Evolutionary conservation across 1,140 invertebrate species (phyloP).

Genomic region (Halesus radiatus): DNA sequence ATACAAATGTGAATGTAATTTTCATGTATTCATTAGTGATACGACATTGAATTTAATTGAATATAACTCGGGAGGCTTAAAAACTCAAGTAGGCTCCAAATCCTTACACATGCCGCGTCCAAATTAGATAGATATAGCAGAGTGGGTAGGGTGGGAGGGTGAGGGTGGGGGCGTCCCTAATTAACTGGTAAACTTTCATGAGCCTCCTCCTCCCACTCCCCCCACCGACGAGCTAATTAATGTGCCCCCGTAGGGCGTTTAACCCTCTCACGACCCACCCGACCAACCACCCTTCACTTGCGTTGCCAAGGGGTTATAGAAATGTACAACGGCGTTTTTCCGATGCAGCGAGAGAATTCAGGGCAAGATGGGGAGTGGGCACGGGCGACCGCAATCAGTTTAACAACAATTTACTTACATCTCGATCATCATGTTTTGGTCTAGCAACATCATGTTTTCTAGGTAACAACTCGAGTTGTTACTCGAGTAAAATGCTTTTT

Average conservation of each 20-base stretch:
- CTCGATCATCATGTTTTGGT: too few relatives aligned
- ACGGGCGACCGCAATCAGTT: background rate
- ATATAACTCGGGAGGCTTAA: slow-evolving; percentile 56
- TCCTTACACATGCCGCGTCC: slow-evolving; percentile 56
- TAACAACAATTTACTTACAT: too few relatives aligned
- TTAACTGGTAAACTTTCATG: slow-evolving; percentile 71
- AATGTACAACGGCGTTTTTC: slow-evolving; percentile 5
- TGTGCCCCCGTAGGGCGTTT: slow-evolving; percentile 64
- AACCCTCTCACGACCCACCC: slow-evolving; percentile 60
- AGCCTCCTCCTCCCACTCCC: slow-evolving; percentile 57
- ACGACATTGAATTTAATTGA: slow-evolving; percentile 53
- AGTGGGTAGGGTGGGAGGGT: slow-evolving; percentile 50
- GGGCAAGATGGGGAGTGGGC: background rate
- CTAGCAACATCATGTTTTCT: too few relatives aligned
- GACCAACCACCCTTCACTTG: slow-evolving; percentile 18
- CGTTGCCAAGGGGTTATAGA: slow-evolving; percentile 10
- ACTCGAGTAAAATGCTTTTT: too few relatives aligned
- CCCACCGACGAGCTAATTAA: slow-evolving; percentile 65
- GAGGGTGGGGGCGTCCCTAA: slow-evolving; percentile 63
- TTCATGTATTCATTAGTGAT: slow-evolving; percentile 46
- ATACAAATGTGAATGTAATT: slow-evolving; percentile 45
- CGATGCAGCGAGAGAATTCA: slow-evolving; percentile 10
- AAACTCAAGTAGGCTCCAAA: slow-evolving; percentile 55
- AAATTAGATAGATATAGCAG: slow-evolving; percentile 52
- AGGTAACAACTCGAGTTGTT: too few relatives aligned